Conservation (phyloP, 2,888 invertebrate species). For the Epinotia brunnichana region DNA sequence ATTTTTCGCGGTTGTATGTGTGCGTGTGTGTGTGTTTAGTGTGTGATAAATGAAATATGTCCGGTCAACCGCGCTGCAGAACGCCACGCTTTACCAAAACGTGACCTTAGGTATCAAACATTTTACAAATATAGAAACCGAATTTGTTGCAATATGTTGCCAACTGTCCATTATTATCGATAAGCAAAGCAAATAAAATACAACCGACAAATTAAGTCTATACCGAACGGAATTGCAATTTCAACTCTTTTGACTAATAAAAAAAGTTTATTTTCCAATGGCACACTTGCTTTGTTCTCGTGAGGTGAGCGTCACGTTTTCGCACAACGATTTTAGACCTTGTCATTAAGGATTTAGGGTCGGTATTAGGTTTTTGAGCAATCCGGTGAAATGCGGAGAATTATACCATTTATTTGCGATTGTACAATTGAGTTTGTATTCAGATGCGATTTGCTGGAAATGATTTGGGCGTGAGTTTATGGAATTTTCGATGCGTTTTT, state of each 20-base stretch:
- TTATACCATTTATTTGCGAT: constrained; percentile 8
- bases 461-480: background rate
- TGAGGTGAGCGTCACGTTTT: background rate
- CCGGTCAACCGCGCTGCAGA: too few relatives aligned
- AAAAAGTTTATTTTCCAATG: background rate
- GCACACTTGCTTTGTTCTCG: background rate
- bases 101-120: too few relatives aligned
- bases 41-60: too few relatives aligned
- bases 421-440: constrained; percentile 15
- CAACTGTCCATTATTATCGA: too few relatives aligned
- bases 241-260: background rate
- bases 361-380: background rate
- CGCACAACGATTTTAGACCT: background rate
- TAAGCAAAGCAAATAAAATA: too few relatives aligned
- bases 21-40: too few relatives aligned
- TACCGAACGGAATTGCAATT: background rate
- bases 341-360: background rate
- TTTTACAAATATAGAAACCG: too few relatives aligned
- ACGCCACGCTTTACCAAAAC: too few relatives aligned
- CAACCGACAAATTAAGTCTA: constrained; percentile 3
- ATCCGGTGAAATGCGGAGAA: background rate
- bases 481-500: background rate
- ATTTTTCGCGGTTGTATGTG: too few relatives aligned
- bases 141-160: too few relatives aligned
- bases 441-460: constrained; percentile 6